Evolutionary conservation across 1,140 invertebrate species (phyloP).

Genomic region (Oscheius sp.): DNA sequence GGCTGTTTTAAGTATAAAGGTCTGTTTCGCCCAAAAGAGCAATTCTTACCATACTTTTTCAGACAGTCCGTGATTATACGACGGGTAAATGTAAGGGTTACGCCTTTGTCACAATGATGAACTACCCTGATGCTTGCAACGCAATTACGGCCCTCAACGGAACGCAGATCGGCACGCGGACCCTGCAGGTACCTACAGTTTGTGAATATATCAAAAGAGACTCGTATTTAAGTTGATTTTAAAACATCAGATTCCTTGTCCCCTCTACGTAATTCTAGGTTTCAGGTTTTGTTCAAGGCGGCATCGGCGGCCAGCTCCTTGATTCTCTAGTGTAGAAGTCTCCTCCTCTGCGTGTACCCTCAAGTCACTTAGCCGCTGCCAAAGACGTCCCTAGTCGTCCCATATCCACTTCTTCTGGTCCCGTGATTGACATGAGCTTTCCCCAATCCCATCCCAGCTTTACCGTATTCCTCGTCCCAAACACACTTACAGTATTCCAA

Average conservation of each 20-base stretch:
- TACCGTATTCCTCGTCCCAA: too few species aligned
- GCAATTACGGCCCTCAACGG: constrained; percentile 91
- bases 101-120: constrained; percentile 99
- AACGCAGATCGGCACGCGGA: constrained; percentile 91
- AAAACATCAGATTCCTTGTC: not conserved
- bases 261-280: constrained; percentile 1
- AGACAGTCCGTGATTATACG: constrained; percentile 88
- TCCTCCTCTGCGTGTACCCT: not conserved
- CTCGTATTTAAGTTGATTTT: too few species aligned
- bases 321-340: not conserved
- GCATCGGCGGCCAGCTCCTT: not conserved
- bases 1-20: constrained; percentile 93
- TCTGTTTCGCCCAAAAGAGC: constrained; percentile 38
- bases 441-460: not conserved
- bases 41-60: constrained; percentile 6
- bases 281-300: constrained; percentile 1
- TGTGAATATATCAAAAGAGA: too few species aligned
- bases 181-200: constrained; percentile 95
- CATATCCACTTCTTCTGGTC: constrained; percentile 1
- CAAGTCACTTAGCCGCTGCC: constrained; percentile 4
- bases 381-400: not conserved
- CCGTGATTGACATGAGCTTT: constrained; percentile 5
- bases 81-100: constrained; percentile 99
- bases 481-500: too few species aligned
- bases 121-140: constrained; percentile 68